phyloP scores from a whole-genome alignment of 92 coral and sea anemone genomes.

The Zoanthus sansibaricus region DNA sequence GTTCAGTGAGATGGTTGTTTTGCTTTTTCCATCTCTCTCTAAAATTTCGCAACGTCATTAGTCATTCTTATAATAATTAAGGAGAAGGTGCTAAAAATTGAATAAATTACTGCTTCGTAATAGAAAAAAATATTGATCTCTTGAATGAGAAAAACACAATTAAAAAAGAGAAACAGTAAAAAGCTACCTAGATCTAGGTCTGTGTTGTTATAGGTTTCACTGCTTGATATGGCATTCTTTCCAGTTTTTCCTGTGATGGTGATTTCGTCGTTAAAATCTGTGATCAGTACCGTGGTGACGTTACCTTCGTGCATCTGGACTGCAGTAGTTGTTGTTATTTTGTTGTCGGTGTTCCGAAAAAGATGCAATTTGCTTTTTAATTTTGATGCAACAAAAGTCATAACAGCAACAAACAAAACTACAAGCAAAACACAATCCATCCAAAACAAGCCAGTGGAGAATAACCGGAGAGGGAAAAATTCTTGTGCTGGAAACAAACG shows the following conservation, averaged over 20 bases:
- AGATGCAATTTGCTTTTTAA: background rate
- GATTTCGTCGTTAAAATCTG: background rate
- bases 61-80: background rate
- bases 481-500: background rate
- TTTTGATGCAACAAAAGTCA: background rate
- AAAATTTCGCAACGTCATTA: no score
- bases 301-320: background rate
- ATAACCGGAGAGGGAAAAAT: background rate
- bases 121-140: background rate
- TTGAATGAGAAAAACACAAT: background rate
- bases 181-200: background rate
- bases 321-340: background rate
- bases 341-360: background rate
- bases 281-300: background rate
- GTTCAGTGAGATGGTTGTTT: no score
- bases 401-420: background rate
- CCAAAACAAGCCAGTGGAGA: background rate
- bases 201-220: background rate
- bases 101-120: background rate
- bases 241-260: background rate
- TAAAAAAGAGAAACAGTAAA: background rate
- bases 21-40: no score
- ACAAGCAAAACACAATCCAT: background rate
- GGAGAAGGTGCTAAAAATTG: slow-evolving; percentile 16
- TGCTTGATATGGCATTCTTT: background rate